Evolutionary conservation across 2,797 vertebrate species (phyloP).

Genomic region (Mastacembelus armatus): DNA sequence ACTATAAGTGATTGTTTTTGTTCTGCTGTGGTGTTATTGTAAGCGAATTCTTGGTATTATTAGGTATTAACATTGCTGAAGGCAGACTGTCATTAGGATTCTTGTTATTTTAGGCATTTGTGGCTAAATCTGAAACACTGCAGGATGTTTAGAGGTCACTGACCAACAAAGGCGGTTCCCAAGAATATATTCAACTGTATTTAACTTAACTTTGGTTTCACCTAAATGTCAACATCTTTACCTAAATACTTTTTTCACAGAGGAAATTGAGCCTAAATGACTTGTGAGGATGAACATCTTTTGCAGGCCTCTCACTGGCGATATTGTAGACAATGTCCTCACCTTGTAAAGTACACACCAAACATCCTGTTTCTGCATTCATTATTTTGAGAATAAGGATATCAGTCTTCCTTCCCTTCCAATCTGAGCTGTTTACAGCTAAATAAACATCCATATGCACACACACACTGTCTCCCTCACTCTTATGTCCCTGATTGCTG

Average conservation of each 20-base stretch:
- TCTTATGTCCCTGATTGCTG: slow-evolving; percentile 9
- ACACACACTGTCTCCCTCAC: background rate
- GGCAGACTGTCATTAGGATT: background rate
- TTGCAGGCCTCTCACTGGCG: slow-evolving; percentile 8
- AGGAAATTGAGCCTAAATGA: background rate
- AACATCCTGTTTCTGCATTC: slow-evolving; percentile 82
- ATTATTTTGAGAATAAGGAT: slow-evolving; percentile 72
- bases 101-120: slow-evolving; percentile 30
- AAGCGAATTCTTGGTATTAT: slow-evolving; percentile 12
- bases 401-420: slow-evolving; percentile 80
- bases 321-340: slow-evolving; percentile 22
- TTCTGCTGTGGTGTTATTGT: slow-evolving; percentile 20
- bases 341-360: slow-evolving; percentile 45
- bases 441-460: slow-evolving; percentile 61
- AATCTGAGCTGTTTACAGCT: slow-evolving; percentile 54
- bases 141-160: slow-evolving; percentile 25
- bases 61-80: slow-evolving; percentile 19
- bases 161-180: background rate
- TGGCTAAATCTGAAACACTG: slow-evolving; percentile 32
- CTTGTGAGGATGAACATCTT: background rate
- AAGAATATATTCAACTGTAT: slow-evolving; percentile 5
- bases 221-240: background rate
- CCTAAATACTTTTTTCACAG: background rate
- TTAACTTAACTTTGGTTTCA: slow-evolving; percentile 10
- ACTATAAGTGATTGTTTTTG: slow-evolving; percentile 21